These are phyloP conservation scores for Microctonus aethiopoides DNA, from an alignment of 2,888 invertebrate genomes.

Conservation along the genomic window DNA sequence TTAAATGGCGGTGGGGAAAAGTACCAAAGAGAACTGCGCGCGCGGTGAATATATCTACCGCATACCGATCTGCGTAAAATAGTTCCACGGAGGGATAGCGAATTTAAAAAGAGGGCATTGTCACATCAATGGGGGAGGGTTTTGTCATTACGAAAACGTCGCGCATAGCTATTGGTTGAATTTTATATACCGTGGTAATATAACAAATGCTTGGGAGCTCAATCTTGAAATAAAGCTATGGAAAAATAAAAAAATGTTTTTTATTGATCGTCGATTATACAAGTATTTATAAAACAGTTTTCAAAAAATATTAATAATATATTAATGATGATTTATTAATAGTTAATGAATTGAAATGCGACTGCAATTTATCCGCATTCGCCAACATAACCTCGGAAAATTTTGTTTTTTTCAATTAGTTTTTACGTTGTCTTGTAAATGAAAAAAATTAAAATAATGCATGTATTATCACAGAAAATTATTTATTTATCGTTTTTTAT, in stretches of 20 bases:
- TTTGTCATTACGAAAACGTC: background rate
- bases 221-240: background rate
- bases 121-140: background rate
- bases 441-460: too few relatives aligned
- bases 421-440: too few relatives aligned
- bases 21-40: conserved; percentile 40
- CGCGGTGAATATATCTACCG: background rate
- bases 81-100: conserved; percentile 40
- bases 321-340: too few relatives aligned
- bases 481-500: too few relatives aligned
- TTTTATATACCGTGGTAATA: background rate
- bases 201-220: background rate
- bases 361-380: too few relatives aligned
- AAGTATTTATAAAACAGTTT: too few relatives aligned
- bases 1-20: conserved; percentile 57
- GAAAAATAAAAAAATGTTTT: background rate
- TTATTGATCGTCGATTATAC: background rate
- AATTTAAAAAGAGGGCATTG: background rate
- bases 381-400: too few relatives aligned
- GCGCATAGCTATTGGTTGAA: background rate
- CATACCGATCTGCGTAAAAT: conserved; percentile 1
- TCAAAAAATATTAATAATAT: too few relatives aligned
- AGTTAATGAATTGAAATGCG: too few relatives aligned
- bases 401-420: too few relatives aligned
- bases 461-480: too few relatives aligned